Evolutionary conservation across 2,113 vertebrate species (phyloP), one percentile per base, ranked within the genome.

Genomic region (Sarotherodon lohbergeri): DNA sequence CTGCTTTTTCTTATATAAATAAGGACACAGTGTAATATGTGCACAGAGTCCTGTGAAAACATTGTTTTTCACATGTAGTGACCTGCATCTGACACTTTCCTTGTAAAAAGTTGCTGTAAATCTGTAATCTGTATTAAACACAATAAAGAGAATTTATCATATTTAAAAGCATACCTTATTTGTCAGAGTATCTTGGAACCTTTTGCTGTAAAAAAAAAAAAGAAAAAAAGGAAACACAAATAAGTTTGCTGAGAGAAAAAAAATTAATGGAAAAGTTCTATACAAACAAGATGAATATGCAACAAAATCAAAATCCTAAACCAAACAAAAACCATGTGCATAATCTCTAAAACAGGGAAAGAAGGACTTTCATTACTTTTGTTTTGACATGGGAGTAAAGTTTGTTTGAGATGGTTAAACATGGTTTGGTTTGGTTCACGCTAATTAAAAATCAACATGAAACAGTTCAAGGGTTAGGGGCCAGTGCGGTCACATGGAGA

Each of bases 111-210:
- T 29, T 78, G 71, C 43, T 32, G 43, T 19, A 50, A 78, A 19
- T 46, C 24, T 66, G 19, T 82, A 66, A 83, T 88, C 76, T 80
- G 19, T 39, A 39, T 68, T 50, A 81, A 46, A 84, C 63, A 54
- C 22, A 89, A 87, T 1, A 54, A 52, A 59, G 46, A 52, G 27
- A 84, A 81, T 89, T 16, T 56, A 83, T 83, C 4, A 76, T 17
- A 90, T 41, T 52, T 80, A 57, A 91, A 86, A 83, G 1, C 97
- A 59, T 97, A 99, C 99, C 98, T 99, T 99, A 90, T 97, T 97
- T n/a, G 97, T 97, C 92, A 99, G 95, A 48, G 96, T 92, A 86
- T 97, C 96, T 89, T 96, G 97, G 94, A 99, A 99, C 46, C 86
- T 96, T 92, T 95, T 93, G 95, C 99, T 99, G 96, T 55, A 96